phyloP scores from a whole-genome alignment of 2,113 vertebrate genomes.

The Phocoena phocoena region DNA sequence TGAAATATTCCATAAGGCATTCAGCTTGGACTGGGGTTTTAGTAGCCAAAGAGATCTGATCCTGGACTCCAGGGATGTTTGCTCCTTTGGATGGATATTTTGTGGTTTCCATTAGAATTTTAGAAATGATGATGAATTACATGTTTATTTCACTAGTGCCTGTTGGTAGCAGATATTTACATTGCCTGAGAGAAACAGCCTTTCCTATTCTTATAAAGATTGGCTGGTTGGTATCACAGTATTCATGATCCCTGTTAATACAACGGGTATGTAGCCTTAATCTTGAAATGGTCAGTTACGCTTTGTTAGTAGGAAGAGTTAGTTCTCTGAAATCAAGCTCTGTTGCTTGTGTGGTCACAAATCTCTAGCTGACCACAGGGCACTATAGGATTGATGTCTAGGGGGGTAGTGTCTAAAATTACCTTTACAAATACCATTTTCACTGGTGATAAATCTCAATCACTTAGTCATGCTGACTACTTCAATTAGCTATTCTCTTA shows the following conservation, averaged over 20 bases:
- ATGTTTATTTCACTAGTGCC: constrained; percentile 22
- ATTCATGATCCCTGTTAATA: background rate
- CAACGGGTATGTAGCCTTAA: background rate
- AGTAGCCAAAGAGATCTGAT: background rate
- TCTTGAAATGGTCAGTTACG: background rate
- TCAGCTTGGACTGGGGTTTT: background rate
- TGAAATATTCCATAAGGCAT: background rate
- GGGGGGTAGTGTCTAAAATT: background rate
- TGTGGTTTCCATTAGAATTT: background rate
- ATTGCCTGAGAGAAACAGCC: constrained; percentile 61
- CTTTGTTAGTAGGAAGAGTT: background rate
- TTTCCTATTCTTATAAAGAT: background rate
- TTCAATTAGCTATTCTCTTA: accelerated
- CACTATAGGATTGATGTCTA: background rate
- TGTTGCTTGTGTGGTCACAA: background rate
- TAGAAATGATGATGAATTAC: background rate
- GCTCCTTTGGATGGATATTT: background rate
- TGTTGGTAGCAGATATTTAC: constrained; percentile 56
- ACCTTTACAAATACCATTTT: background rate
- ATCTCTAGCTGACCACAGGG: background rate
- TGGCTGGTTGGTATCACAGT: constrained; percentile 38
- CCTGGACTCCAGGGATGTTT: background rate
- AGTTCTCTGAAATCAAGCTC: background rate
- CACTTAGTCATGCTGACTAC: background rate
- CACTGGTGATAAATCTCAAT: background rate